Percentiles rank a stretch among this genome's conserved stretches.
Evolutionary conservation across 1,140 invertebrate species (phyloP).

Genomic region (Triops longicaudatus): DNA sequence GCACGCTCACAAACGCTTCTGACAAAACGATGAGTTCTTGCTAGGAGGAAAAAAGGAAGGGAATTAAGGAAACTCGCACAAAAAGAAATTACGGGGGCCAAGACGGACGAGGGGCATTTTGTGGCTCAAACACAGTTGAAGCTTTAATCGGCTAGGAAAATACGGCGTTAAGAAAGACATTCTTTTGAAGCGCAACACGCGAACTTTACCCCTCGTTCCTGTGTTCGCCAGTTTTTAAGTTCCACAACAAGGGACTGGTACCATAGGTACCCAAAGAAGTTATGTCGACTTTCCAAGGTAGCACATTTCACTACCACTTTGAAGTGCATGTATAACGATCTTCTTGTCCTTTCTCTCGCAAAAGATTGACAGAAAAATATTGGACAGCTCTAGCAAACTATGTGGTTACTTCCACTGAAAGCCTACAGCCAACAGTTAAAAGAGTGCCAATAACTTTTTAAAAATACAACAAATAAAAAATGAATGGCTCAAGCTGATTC

Average conservation of each 20-base stretch:
- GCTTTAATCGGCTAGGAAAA: neutral
- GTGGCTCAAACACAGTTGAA: neutral
- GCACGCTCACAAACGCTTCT: no score
- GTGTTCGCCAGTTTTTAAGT: neutral
- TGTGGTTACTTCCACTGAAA: no score
- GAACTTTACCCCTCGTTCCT: neutral
- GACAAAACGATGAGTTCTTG: no score
- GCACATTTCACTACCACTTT: conserved; percentile 12
- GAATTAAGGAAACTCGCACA: no score
- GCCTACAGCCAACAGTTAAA: no score
- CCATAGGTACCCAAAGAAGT: conserved; percentile 3
- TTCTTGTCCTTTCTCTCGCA: neutral
- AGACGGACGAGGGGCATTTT: no score
- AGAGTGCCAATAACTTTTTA: no score
- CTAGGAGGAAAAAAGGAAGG: no score
- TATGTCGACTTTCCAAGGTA: neutral
- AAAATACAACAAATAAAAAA: no score
- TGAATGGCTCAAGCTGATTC: no score
- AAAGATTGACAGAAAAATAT: neutral
- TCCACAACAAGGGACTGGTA: conserved; percentile 1
- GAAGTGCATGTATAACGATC: neutral
- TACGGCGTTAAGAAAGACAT: neutral
- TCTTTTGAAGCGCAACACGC: neutral
- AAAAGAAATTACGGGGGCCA: no score
- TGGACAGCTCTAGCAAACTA: neutral